These are phyloP conservation scores for Protobothrops mucrosquamatus DNA, from an alignment of 2,113 vertebrate species.

Conservation along the genomic window DNA sequence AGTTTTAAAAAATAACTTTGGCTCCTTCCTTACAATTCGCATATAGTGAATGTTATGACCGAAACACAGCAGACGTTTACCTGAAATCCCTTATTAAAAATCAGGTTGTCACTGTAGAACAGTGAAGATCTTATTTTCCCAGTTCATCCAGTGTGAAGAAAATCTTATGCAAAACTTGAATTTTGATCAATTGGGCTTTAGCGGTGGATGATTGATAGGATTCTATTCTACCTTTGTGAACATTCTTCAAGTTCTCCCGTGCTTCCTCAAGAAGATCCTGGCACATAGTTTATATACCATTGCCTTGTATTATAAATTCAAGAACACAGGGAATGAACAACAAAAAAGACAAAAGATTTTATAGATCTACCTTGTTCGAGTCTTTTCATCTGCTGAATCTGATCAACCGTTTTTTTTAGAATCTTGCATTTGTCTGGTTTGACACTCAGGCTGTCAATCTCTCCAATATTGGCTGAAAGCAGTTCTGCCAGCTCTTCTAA, in stretches of 20 bases:
- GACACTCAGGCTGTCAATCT: conserved; percentile 87
- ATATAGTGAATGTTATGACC: background rate
- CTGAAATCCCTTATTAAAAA: background rate
- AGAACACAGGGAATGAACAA: background rate
- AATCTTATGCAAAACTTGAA: background rate
- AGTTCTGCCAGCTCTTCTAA: conserved; percentile 93
- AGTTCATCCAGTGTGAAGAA: background rate
- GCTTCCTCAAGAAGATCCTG: background rate
- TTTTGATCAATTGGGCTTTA: background rate
- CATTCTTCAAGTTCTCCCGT: background rate
- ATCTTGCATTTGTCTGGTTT: conserved; percentile 97
- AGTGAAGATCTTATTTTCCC: background rate
- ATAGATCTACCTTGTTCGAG: conserved; percentile 82
- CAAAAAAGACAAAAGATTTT: background rate
- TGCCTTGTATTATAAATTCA: background rate
- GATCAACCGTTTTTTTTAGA: conserved; percentile 89
- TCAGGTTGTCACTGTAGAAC: background rate
- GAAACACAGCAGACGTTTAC: too few relatives aligned
- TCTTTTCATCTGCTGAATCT: conserved; percentile 94
- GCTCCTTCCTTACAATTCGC: background rate
- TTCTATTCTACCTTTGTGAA: background rate
- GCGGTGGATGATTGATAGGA: background rate
- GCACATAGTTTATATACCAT: background rate
- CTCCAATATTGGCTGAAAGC: conserved; percentile 89
- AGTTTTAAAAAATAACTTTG: background rate